These are phyloP conservation scores for Pseudocheirus occidentalis DNA, from an alignment of 2,797 vertebrate species.

Conservation along the genomic window DNA sequence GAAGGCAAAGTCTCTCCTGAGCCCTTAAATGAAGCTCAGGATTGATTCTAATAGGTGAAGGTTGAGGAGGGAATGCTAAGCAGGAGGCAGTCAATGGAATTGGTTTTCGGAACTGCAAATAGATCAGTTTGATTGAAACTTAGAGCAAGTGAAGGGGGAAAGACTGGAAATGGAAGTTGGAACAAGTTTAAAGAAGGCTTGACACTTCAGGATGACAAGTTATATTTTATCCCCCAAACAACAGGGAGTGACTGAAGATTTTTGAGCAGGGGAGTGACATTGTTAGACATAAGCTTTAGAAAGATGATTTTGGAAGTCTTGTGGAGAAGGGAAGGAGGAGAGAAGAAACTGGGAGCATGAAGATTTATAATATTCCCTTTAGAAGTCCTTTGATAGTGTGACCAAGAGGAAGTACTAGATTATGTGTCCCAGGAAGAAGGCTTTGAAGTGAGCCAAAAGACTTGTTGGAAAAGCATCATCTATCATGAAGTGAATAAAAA, in stretches of 20 bases:
- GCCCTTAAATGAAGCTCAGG: background rate
- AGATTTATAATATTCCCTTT: background rate
- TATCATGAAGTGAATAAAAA: constrained; percentile 42
- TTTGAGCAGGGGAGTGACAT: background rate
- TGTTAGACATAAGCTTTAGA: background rate
- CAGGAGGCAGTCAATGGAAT: background rate
- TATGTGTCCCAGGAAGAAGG: background rate
- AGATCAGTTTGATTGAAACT: background rate
- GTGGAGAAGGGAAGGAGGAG: background rate
- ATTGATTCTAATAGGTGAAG: background rate
- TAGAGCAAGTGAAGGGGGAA: background rate
- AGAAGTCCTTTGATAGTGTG: background rate
- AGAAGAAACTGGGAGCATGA: background rate
- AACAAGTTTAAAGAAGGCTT: background rate
- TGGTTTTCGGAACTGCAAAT: background rate
- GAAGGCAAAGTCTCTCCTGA: background rate
- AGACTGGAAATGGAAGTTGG: background rate
- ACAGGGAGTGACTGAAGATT: background rate
- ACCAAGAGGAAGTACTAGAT: background rate
- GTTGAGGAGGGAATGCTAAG: background rate
- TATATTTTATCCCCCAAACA: background rate
- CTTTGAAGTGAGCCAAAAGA: constrained; percentile 12
- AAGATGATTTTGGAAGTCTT: background rate
- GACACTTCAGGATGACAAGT: background rate
- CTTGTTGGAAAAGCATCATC: constrained; percentile 38